Conservation (phyloP, 1,140 invertebrate genomes). For the Heliconius eleuchia region DNA sequence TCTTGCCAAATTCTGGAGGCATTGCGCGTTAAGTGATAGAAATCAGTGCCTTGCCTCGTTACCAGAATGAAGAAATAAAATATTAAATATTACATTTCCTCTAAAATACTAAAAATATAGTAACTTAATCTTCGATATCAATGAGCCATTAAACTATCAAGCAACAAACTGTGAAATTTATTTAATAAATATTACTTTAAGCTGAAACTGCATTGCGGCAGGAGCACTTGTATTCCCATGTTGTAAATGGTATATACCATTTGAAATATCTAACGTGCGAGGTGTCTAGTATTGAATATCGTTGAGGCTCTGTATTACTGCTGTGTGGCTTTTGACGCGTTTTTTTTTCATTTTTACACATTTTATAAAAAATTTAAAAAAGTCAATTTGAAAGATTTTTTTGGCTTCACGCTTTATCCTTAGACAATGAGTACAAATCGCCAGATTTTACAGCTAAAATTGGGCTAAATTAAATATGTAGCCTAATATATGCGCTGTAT, state of each 20-base stretch:
- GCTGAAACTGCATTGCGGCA: conserved; percentile 5
- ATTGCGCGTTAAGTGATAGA: too few relatives aligned
- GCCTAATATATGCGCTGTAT: too few relatives aligned
- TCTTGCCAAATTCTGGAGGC: too few relatives aligned
- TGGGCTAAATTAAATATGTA: too few relatives aligned
- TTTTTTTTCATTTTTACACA: background rate
- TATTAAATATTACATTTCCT: too few relatives aligned
- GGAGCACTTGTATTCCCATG: conserved; percentile 1
- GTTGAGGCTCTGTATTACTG: background rate
- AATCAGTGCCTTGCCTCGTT: too few relatives aligned
- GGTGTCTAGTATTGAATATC: background rate
- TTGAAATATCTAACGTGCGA: background rate
- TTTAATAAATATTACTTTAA: conserved; percentile 4
- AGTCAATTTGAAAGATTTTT: background rate
- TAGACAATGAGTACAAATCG: too few relatives aligned
- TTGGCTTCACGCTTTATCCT: too few relatives aligned
- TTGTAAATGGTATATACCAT: background rate
- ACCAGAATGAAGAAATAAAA: too few relatives aligned
- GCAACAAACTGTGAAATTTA: background rate
- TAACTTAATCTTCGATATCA: background rate
- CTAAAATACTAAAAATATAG: too few relatives aligned
- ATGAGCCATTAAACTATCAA: background rate
- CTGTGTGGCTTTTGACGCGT: background rate
- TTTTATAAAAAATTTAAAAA: too few relatives aligned
- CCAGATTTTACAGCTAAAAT: too few relatives aligned